Evolutionary conservation across 2,113 vertebrate species (phyloP).

Genomic region (Jacana jacana): DNA sequence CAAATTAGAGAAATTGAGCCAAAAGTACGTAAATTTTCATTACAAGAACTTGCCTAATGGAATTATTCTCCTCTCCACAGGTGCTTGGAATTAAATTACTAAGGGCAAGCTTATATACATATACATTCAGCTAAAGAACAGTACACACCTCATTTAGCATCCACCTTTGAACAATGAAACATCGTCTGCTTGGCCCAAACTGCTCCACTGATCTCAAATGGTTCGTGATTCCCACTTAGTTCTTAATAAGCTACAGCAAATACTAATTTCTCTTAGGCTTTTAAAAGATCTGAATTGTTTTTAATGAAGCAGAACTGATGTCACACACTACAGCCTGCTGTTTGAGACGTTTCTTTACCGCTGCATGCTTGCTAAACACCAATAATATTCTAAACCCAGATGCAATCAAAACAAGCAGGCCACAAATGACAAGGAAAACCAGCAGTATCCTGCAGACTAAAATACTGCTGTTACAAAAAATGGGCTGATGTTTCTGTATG

Average conservation of each 20-base stretch:
- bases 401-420: conserved; percentile 67
- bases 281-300: background rate
- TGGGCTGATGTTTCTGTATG: background rate
- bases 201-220: background rate
- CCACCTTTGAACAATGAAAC: background rate
- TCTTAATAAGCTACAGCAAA: background rate
- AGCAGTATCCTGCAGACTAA: conserved; percentile 68
- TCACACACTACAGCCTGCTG: background rate
- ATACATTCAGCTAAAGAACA: background rate
- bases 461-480: conserved; percentile 40
- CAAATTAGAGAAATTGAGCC: background rate
- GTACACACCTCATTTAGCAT: background rate
- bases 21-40: background rate
- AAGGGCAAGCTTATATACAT: background rate
- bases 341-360: background rate
- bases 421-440: conserved; percentile 71
- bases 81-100: background rate
- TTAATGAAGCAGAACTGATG: background rate
- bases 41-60: background rate
- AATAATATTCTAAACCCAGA: background rate
- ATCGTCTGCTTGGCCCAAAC: background rate
- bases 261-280: background rate
- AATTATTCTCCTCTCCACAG: background rate
- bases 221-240: background rate
- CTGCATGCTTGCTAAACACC: background rate